Evolutionary conservation across 53 echinoderm and acorn worm species (phyloP), one percentile per base, ranked within the genome.

Genomic region (Astropecten irregularis): DNA sequence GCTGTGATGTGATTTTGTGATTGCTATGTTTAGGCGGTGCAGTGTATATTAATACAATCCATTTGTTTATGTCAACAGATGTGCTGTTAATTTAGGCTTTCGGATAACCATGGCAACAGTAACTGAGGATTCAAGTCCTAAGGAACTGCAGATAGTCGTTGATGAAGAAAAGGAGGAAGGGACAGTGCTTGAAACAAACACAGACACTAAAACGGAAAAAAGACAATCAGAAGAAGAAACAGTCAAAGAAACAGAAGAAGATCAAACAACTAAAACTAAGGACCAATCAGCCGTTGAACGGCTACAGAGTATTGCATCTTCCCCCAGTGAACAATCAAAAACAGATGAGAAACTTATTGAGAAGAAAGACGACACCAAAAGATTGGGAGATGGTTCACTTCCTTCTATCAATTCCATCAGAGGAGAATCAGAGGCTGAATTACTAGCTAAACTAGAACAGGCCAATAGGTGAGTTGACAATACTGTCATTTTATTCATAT

Each of bases 391-490:
- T 23, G 70, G 64, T 19, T 9, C 40, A 38, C 81, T 81, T 27
- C 73, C 83, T 48, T 36, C 82, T 14, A 90, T 90, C 49, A 85
- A 84, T 47, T 73, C 66, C 35, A 90, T 90, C 62, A 90, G 81
- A 7, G 90, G 56, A 3, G 60, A 73, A 16, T 88, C 90, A 0
- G 93, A 93, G 58, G 93, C 87, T 23, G 93, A 93, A 65, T 85
- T 93, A 3, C 42, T 93, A 20, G 90, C 82, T 15, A 90, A 86
- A 52, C 59, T 93, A 62, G 93, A 93, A 34, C 84, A 84, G 81
- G 90, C 90, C 61, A 93, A 93, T 40, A 93, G 77, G 93, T 90
- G 46, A 66, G 88, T 52, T 35, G 15, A 27, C 15, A 30, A 30
- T 15, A 65, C 6, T 29, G 23, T 40, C n/a, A n/a, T n/a, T n/a